A percentile compares a stretch with the other conserved stretches of the same genome.
These are phyloP conservation scores for Drosophila punjabiensis DNA, from an alignment of 1,140 invertebrate genomes.

Conservation along the genomic window DNA sequence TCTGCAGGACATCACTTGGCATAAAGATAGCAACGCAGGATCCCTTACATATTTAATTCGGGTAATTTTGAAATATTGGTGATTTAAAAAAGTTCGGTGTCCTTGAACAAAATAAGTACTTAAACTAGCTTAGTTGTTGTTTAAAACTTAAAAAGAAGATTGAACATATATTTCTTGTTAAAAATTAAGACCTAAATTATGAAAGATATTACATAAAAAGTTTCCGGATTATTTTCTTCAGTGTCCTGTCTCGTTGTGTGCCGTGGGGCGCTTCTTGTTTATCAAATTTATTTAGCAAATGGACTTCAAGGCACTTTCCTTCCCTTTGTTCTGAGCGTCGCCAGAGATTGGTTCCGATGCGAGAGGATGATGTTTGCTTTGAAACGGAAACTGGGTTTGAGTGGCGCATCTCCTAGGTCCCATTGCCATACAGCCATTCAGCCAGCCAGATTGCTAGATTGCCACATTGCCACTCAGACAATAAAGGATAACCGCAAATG, in stretches of 20 bases:
- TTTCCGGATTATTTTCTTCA: background rate
- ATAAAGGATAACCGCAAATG: slow-evolving; percentile 62
- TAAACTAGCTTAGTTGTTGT: background rate
- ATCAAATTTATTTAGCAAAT: slow-evolving; percentile 66
- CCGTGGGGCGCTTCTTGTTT: slow-evolving; percentile 37
- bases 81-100: background rate
- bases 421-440: slow-evolving; percentile 2
- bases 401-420: slow-evolving; percentile 44
- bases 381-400: slow-evolving; percentile 53
- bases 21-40: slow-evolving; percentile 6
- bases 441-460: slow-evolving; percentile 5
- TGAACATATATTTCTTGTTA: background rate
- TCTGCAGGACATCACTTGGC: slow-evolving; percentile 12
- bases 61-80: background rate
- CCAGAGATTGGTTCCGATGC: slow-evolving; percentile 23
- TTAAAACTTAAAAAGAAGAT: background rate
- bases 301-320: slow-evolving; percentile 56
- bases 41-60: background rate
- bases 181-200: too few species aligned
- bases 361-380: slow-evolving; percentile 48
- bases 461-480: slow-evolving; percentile 46
- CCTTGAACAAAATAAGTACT: background rate
- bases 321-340: slow-evolving; percentile 43
- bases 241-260: slow-evolving; percentile 11
- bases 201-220: background rate